Base-by-base conservation (phyloP, 2,888 invertebrate species). In the Eubasilissa splendida region DNA sequence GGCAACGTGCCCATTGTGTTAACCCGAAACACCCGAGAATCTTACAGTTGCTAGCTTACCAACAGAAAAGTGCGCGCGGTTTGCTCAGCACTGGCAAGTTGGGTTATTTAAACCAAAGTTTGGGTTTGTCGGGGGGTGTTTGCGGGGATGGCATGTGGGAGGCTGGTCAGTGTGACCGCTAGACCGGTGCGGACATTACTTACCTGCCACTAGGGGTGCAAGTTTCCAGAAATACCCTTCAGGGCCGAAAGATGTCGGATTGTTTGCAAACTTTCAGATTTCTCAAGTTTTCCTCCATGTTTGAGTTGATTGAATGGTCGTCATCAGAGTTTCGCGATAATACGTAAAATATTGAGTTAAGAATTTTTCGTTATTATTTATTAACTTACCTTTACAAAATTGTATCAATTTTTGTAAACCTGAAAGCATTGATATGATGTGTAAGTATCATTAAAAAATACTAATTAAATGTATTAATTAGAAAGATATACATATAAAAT, bases 141-240 rank as follows among this genome's bases (percentile, higher is more conserved):
- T 60, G 81, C 11, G 50, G 76, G 56, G 79, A n/a, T 8, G 60
- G 74, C 11, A 5, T 59, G 71, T 63, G 81, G 58, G 22, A 58
- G 58, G 79, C 50, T 11, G 65, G 75, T 59, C 59, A 66, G 76
- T 22, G 80, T 60, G 70, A 80, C 82, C 82, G 63, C 76, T 74
- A 78, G 68, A 76, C 74, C 78, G 58, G 66, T 52, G 75, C 66
- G 80, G 79, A 71, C 82, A 79, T 82, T 82, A 82, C 80, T 83
- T 81, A 81, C 81, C 82, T 80, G 80, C 59, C 65, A 73, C 71
- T 59, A 66, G 77, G 82, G 82, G 82, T 75, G 80, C 74, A n/a
- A 63, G 78, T 73, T 78, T 63, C 50, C 53, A 54, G 60, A 73
- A 60, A 63, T 33, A 33, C 71, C 22, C 42, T 73, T 50, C 71